Base-by-base conservation (phyloP, 92 coral and sea anemone species). In the Zoanthus sociatus region DNA sequence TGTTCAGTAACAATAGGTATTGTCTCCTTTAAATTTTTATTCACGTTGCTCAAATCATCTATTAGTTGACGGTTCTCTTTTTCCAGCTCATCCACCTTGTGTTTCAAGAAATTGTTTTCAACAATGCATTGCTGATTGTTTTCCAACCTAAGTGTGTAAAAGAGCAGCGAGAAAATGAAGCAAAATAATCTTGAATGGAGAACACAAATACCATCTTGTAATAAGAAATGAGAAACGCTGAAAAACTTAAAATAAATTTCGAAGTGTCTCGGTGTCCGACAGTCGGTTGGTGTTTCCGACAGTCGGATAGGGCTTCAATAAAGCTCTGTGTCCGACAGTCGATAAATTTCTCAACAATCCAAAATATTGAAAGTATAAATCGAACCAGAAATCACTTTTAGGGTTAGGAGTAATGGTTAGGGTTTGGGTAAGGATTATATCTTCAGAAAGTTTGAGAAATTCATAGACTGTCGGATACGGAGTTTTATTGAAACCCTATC, bases 101-200 rank as follows among this genome's bases (percentile, higher is more conserved):
- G 85, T 47, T 81, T 81, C 48, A 81, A 20, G 16, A 74, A 64
- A 3, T 81, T 63, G 33, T n/a, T 81, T 44, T 45, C 75, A 46
- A 5, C 83, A 7, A 33, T 67, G 61, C 6, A n/a, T n/a, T 46
- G 26, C 12, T 66, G 61, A 9, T 81, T 68, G 45, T 66, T 75
- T 46, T 81, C 75, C 58, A 81, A 17, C 45, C 85, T 81, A 58
- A 4, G 21, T 13, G 53, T 18, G 26, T 14, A 47, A 17, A 71
- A 17, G 16, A 74, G 21, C 33, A 74, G 8, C n/a, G 18, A 37
- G 17, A 51, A 50, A 73, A 8, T 3, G 26, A 6, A 16, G 9
- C 42, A 61, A 17, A 61, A 61, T 15, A 4, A 6, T 61, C 30
- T 50, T 50, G 55, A 50, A 50, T 11, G 55, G 12, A 50, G 20